Conservation (phyloP, 2,888 invertebrate species). For the Pheosia tremula region DNA sequence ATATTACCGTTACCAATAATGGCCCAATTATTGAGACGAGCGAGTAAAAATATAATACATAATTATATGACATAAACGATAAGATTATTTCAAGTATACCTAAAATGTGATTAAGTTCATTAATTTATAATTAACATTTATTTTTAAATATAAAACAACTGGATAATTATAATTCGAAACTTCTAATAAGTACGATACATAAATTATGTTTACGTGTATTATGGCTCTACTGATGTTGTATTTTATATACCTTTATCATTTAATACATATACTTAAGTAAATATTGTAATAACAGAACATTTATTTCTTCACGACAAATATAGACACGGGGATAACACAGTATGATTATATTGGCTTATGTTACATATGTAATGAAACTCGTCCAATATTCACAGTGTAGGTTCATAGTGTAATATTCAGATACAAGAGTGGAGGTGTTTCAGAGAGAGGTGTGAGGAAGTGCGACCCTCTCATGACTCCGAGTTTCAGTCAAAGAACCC, state of each 20-base stretch:
- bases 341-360: conserved; percentile 27
- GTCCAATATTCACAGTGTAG: conserved; percentile 25
- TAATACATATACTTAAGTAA: conserved; percentile 18
- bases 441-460: not conserved
- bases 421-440: conserved; percentile 10
- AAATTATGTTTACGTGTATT: not conserved
- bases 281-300: conserved; percentile 14
- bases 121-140: not conserved
- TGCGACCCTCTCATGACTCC: conserved; percentile 6
- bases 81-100: no score
- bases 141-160: conserved; percentile 11
- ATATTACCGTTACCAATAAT: not conserved
- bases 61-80: no score
- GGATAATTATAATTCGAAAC: conserved; percentile 12
- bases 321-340: conserved; percentile 25
- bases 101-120: no score
- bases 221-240: conserved; percentile 29
- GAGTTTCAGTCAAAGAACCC: conserved; percentile 5
- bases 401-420: conserved; percentile 23
- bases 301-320: conserved; percentile 28
- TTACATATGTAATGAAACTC: conserved; percentile 32
- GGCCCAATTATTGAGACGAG: no score
- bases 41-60: no score
- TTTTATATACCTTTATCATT: conserved; percentile 12
- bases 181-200: not conserved